Percentiles rank a stretch among this genome's conserved stretches.
Evolutionary conservation across 2,888 invertebrate species (phyloP).

Genomic region (Galerucella nymphaeae): DNA sequence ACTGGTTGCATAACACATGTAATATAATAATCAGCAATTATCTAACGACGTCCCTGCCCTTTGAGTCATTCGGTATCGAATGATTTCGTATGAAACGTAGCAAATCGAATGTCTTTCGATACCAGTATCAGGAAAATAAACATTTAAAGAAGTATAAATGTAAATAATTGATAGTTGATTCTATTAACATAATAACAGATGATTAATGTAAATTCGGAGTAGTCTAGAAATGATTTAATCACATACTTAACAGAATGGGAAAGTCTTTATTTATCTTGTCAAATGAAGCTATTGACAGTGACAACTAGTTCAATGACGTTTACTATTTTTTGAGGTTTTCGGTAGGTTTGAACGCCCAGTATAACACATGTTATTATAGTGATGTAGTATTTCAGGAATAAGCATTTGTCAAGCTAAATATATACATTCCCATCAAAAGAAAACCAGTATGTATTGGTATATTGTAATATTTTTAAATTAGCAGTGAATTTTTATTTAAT

Average conservation of each 20-base stretch:
- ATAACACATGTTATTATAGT: constrained; percentile 33
- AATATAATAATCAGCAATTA: not conserved
- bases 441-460: constrained; percentile 9
- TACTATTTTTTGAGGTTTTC: constrained; percentile 21
- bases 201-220: not conserved
- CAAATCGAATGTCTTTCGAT: not conserved
- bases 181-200: not conserved
- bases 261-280: not conserved
- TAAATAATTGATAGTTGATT: not conserved
- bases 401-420: constrained; percentile 7
- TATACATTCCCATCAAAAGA: constrained; percentile 8
- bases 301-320: constrained; percentile 27
- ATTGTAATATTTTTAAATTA: not conserved
- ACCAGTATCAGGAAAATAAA: not conserved
- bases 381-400: constrained; percentile 19
- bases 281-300: constrained; percentile 18
- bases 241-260: not conserved
- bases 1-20: not conserved
- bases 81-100: not conserved
- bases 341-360: constrained; percentile 31
- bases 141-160: not conserved
- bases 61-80: not conserved
- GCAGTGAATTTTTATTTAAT: not conserved
- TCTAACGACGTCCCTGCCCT: not conserved
- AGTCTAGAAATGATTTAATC: not conserved